Evolutionary conservation across 2,888 invertebrate genomes (phyloP).

Genomic region (Resseliella maxima): DNA sequence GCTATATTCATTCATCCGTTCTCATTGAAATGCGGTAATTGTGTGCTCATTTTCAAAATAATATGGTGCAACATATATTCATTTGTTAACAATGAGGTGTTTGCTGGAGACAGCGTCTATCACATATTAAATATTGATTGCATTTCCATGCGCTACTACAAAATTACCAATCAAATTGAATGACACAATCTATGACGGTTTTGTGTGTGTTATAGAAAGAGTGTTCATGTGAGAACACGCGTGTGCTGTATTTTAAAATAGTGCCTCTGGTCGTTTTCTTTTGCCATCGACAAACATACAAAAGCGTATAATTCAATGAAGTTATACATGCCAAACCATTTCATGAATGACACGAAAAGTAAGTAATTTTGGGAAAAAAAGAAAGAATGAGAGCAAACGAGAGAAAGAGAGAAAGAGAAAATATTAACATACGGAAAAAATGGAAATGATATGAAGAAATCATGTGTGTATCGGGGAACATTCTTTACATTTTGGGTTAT

Average conservation of each 20-base stretch:
- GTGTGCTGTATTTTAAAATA: too few relatives aligned
- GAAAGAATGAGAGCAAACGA: not conserved
- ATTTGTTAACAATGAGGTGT: slow-evolving; percentile 41
- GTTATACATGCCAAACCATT: slow-evolving; percentile 33
- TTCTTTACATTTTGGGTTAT: not conserved
- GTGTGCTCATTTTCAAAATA: slow-evolving; percentile 53
- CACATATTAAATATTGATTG: slow-evolving; percentile 51
- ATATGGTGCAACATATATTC: slow-evolving; percentile 42
- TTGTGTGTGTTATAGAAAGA: too few relatives aligned
- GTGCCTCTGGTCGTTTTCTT: too few relatives aligned
- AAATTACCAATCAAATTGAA: not conserved
- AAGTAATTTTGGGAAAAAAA: slow-evolving; percentile 23
- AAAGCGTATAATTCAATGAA: slow-evolving; percentile 16
- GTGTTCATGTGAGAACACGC: too few relatives aligned
- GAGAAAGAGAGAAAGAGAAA: not conserved
- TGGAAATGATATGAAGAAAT: not conserved
- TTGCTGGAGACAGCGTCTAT: slow-evolving; percentile 47
- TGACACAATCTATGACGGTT: slow-evolving; percentile 1
- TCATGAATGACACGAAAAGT: slow-evolving; percentile 36
- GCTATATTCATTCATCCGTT: not conserved
- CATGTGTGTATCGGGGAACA: not conserved
- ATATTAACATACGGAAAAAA: too few relatives aligned
- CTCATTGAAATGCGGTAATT: not conserved
- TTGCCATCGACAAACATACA: not conserved
- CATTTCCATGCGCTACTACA: not conserved